A percentile compares a stretch with the other conserved stretches of the same genome.
Conservation (phyloP, 2,888 invertebrate species). For the Nesidiocoris tenuis region DNA sequence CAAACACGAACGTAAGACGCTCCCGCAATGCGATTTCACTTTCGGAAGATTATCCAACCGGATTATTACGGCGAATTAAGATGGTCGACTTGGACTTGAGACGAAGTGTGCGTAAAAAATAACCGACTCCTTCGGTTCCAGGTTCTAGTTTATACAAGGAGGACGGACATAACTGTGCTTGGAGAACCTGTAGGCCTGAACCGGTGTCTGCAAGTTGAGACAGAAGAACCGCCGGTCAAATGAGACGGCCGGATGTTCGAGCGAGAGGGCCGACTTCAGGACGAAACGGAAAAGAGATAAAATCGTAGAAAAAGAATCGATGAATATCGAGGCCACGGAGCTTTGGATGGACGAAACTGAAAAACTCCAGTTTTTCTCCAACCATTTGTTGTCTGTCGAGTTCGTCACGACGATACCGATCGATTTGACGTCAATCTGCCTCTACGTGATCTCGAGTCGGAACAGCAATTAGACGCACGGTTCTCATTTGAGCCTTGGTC, state of each 20-base stretch:
- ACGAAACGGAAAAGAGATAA: background rate
- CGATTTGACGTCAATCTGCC: background rate
- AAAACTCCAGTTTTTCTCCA: background rate
- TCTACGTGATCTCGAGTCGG: background rate
- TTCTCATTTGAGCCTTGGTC: background rate
- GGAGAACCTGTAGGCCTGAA: background rate
- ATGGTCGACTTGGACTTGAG: background rate
- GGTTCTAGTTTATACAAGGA: conserved; percentile 22
- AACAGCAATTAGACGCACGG: background rate
- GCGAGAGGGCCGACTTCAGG: background rate
- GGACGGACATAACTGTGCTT: conserved; percentile 29
- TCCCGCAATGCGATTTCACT: too few species aligned
- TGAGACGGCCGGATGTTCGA: background rate
- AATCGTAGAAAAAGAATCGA: background rate
- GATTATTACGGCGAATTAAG: background rate
- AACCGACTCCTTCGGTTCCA: background rate
- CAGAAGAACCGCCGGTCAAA: background rate
- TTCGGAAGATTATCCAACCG: background rate
- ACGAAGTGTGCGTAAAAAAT: background rate
- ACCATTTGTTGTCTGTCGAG: background rate
- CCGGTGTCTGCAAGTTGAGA: background rate
- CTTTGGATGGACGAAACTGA: background rate
- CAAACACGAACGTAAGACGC: too few species aligned
- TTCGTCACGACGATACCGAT: background rate
- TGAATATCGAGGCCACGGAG: background rate